Evolutionary conservation across 2,113 vertebrate genomes (phyloP), one percentile per base, ranked within the genome.

Genomic region (Salvelinus sp.): DNA sequence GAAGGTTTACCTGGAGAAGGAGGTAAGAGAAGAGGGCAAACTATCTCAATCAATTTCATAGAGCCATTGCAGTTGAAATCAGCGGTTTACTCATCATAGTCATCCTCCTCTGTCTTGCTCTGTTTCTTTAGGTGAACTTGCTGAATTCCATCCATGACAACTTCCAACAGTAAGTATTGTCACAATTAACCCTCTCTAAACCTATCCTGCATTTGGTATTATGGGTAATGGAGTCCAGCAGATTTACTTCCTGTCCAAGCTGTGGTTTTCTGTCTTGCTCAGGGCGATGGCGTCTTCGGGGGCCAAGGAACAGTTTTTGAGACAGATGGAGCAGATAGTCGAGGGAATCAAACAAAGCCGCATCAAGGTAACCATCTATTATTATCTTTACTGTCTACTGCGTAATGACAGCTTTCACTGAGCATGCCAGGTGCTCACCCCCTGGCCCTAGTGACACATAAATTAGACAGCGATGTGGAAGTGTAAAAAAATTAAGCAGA

Each of bases 321-420:
- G 97, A 65, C 98, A 99, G 91, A 97, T 99, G 97, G 98, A 99
- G 78, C 97, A 98, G 89, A 99, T 99, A 1, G 98, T 99, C 62
- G 98, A 99, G 88, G 98, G 98, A 79, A 98, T 99, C 92, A 98
- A 97, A 83, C 97, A 99, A 90, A 99, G 92, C 74, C 93, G 95
- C 79, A 97, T 98, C 87, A 98, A 98, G 96, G 97, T 97, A 60
- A 48, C 68, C 22, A 47, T 68, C 1, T 68, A 6, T 13, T 22
- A 60, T 1, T 38, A 18, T 38, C 60, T 64, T 44, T 16, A 74
- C 16, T 20, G 25, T 22, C 20, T 23, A 22, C 58, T 22, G 2
- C n/a, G 4, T 16, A 22, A 6, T 22, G 22, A 28, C 63, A 50
- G 33, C 68, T 23, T 62, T 62, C 18, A 16, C 58, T 22, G 4